Percentiles rank a stretch among this genome's conserved stretches.
These are phyloP conservation scores for Ctenomys sociabilis DNA, from an alignment of 2,113 vertebrate genomes.

Conservation along the genomic window DNA sequence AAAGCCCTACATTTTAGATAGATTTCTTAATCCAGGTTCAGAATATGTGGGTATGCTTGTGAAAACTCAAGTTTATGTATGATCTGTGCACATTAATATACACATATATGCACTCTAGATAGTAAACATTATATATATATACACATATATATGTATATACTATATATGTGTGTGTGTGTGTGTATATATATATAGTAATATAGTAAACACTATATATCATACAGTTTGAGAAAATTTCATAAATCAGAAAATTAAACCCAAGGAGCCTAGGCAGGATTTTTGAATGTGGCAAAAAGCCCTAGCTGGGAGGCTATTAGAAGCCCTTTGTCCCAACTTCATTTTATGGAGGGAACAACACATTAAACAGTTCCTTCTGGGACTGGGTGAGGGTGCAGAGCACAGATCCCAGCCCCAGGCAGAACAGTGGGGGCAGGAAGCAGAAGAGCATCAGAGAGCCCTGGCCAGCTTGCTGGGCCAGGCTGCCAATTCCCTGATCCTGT, in stretches of 20 bases:
- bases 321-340: neutral
- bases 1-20: neutral
- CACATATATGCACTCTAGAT: neutral
- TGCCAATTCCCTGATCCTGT: neutral
- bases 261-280: neutral
- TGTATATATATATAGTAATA: too few relatives aligned
- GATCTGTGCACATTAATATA: neutral
- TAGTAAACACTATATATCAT: neutral
- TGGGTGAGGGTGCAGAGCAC: neutral
- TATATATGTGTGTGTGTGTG: too few relatives aligned
- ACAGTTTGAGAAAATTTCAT: neutral
- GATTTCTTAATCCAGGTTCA: neutral
- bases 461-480: neutral
- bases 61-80: neutral
- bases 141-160: too few relatives aligned
- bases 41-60: slow-evolving; percentile 8
- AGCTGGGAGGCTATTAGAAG: neutral
- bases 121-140: neutral
- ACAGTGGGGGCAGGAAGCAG: neutral
- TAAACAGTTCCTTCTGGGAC: neutral
- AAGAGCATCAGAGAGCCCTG: neutral
- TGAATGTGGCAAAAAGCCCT: slow-evolving; percentile 34
- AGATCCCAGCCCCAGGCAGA: neutral
- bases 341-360: neutral
- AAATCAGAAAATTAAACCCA: neutral